Percentiles rank a stretch among this genome's conserved stretches.
Evolutionary conservation across 2,797 vertebrate species (phyloP).

Genomic region (Rhodeus uyekii): DNA sequence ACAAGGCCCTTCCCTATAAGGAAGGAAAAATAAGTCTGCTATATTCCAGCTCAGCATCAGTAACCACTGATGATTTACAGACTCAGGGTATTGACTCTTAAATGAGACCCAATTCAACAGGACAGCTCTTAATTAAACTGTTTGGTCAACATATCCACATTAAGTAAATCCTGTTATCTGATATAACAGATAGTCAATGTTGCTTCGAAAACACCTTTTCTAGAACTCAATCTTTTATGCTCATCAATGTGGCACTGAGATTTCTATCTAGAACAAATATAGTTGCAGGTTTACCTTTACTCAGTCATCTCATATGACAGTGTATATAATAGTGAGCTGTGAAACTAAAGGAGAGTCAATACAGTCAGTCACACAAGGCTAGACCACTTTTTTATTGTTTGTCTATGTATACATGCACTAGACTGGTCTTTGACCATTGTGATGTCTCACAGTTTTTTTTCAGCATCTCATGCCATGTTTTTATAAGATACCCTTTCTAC

Average conservation of each 20-base stretch:
- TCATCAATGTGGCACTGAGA: constrained; percentile 2
- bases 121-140: constrained; percentile 34
- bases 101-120: constrained; percentile 13
- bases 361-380: neutral
- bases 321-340: constrained; percentile 41
- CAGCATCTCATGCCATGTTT: neutral
- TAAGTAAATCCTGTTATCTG: constrained; percentile 39
- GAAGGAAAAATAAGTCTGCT: no score
- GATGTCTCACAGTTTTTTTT: neutral
- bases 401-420: neutral
- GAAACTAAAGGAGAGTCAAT: constrained; percentile 46
- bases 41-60: constrained; percentile 48
- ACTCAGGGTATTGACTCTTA: constrained; percentile 22
- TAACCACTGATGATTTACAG: constrained; percentile 53
- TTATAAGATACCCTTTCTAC: neutral
- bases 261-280: constrained; percentile 25
- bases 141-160: constrained; percentile 50
- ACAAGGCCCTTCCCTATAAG: constrained; percentile 58
- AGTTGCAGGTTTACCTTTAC: constrained; percentile 48
- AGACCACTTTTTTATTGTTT: constrained; percentile 8
- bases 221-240: neutral
- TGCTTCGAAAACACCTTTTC: constrained; percentile 4
- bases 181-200: constrained; percentile 16
- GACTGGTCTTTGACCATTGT: neutral
- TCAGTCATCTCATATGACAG: constrained; percentile 38